Evolutionary conservation across 2,113 vertebrate genomes (phyloP).

Genomic region (Ploceus nigricollis): DNA sequence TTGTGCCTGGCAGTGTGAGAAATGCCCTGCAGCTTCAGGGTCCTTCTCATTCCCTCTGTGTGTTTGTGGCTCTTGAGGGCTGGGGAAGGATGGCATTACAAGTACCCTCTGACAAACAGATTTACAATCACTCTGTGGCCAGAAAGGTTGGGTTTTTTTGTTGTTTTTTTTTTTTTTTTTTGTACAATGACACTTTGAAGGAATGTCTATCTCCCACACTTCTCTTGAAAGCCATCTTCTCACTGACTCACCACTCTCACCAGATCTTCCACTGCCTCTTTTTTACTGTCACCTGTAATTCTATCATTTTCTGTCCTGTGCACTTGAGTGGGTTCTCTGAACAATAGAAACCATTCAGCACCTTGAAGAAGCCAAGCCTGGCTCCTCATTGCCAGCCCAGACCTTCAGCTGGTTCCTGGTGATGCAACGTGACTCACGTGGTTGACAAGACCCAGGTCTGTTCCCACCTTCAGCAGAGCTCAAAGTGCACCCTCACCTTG

Average conservation of each 20-base stretch:
- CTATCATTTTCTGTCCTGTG: background rate
- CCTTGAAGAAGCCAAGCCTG: background rate
- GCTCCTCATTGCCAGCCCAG: background rate
- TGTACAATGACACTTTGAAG: background rate
- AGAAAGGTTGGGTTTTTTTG: background rate
- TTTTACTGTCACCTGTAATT: background rate
- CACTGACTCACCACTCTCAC: background rate
- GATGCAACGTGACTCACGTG: accelerated
- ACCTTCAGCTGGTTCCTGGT: background rate
- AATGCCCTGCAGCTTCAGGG: background rate
- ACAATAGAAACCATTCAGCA: background rate
- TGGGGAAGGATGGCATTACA: background rate
- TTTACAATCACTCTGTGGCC: background rate
- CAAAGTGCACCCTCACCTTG: background rate
- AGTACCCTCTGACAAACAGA: background rate
- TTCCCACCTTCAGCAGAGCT: background rate
- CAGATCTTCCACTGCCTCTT: background rate
- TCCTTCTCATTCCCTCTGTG: background rate
- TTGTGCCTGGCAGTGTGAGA: background rate
- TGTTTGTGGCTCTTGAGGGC: background rate
- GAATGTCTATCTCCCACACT: accelerated
- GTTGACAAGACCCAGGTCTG: background rate
- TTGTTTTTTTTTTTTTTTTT: background rate
- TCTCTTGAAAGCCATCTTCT: background rate
- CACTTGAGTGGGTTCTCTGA: background rate